phyloP scores from a whole-genome alignment of 2,797 vertebrate genomes.

The Trichosurus vulpecula region DNA sequence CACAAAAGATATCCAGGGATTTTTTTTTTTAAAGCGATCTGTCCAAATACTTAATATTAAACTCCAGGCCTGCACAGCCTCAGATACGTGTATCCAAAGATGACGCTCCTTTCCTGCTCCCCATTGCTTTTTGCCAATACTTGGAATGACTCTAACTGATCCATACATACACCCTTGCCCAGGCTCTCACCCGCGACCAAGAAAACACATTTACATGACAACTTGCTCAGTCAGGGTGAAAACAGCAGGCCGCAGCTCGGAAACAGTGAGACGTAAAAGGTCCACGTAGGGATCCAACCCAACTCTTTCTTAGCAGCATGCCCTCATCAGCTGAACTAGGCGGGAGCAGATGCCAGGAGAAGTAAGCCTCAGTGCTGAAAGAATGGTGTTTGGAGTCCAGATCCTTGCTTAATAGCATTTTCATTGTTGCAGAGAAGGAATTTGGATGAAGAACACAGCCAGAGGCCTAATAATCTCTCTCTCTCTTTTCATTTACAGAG shows the following conservation, averaged over 20 bases:
- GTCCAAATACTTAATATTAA: not conserved
- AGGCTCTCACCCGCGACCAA: not conserved
- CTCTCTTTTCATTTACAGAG: constrained; percentile 42
- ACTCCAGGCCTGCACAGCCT: not conserved
- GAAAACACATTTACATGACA: fast-evolving
- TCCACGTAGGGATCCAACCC: fast-evolving
- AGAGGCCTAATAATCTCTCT: constrained; percentile 50
- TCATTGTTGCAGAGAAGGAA: not conserved
- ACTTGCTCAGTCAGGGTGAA: not conserved
- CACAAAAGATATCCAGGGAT: not conserved
- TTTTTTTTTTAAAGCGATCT: not conserved
- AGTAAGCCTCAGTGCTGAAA: not conserved
- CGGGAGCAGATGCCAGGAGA: not conserved
- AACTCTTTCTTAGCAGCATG: not conserved
- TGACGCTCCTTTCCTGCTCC: not conserved
- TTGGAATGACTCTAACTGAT: not conserved
- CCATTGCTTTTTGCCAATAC: not conserved
- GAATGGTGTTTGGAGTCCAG: not conserved
- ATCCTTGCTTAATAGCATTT: not conserved
- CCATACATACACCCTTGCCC: not conserved
- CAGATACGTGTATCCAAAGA: not conserved
- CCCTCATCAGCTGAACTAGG: not conserved
- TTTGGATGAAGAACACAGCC: constrained; percentile 31
- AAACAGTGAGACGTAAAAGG: not conserved
- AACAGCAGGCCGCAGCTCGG: not conserved